phyloP scores from a whole-genome alignment of 2,113 vertebrate genomes.

The Muntiacus reevesi region DNA sequence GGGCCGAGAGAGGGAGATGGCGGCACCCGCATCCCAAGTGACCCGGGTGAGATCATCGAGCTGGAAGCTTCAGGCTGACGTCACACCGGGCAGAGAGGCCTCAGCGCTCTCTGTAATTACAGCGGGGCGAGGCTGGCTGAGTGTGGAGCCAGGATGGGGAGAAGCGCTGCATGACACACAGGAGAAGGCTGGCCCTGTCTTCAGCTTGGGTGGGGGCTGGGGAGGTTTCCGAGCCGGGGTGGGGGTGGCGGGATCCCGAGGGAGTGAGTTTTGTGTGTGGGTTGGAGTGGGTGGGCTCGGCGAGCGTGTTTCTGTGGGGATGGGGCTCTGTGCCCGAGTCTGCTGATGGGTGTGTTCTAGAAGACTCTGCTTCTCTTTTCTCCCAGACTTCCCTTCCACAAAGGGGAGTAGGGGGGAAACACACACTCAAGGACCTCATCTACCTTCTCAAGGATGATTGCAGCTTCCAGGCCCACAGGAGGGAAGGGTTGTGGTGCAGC shows the following conservation, averaged over 20 bases:
- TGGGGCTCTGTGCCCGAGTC: background rate
- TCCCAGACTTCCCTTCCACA: background rate
- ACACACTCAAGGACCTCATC: background rate
- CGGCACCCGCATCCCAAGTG: fast-evolving
- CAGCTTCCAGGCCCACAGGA: background rate
- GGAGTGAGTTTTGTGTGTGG: too few species aligned
- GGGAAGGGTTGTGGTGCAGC: fast-evolving
- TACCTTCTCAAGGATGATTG: background rate
- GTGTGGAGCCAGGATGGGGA: background rate
- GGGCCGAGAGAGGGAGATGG: background rate
- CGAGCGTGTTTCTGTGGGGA: background rate
- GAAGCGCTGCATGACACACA: background rate
- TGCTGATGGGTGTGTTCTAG: background rate
- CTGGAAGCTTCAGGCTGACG: constrained; percentile 38
- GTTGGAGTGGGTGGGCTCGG: background rate
- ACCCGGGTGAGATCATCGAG: background rate
- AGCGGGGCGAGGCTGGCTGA: background rate
- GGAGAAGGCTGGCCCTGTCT: background rate
- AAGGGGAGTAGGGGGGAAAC: background rate
- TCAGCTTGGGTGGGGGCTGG: background rate
- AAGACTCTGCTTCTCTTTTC: background rate
- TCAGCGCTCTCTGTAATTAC: background rate
- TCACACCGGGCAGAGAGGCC: constrained; percentile 20
- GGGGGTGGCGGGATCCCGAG: background rate
- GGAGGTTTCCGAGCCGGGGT: background rate